Evolutionary conservation across 2,797 vertebrate genomes (phyloP).

Genomic region (Phoxinus dragarum): DNA sequence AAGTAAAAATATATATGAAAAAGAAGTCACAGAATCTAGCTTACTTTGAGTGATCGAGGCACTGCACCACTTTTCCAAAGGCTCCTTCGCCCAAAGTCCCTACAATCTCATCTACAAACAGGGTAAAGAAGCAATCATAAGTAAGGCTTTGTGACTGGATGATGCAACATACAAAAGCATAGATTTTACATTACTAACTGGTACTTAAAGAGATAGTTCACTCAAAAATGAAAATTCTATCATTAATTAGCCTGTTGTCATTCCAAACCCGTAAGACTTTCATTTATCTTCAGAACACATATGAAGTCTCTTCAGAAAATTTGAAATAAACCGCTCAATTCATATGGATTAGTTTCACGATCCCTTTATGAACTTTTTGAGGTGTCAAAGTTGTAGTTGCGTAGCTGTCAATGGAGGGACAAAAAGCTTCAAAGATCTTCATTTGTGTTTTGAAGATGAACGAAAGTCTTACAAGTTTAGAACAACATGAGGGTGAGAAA

Average conservation of each 20-base stretch:
- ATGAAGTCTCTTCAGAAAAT: too few species aligned
- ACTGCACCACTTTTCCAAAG: conserved; percentile 98
- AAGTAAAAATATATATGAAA: not conserved
- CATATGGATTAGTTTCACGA: not conserved
- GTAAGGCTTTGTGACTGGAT: not conserved
- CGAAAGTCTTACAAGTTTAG: too few species aligned
- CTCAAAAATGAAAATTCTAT: too few species aligned
- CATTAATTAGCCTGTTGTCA: too few species aligned
- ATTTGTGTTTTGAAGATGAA: too few species aligned
- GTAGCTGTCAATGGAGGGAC: too few species aligned
- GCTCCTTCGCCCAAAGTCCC: conserved; percentile 96
- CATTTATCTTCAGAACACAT: too few species aligned
- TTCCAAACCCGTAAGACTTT: too few species aligned
- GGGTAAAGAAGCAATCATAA: conserved; percentile 36
- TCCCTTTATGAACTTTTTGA: too few species aligned
- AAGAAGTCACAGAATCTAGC: conserved; percentile 50
- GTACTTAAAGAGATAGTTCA: not conserved
- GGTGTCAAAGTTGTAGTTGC: too few species aligned
- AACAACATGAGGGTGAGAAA: too few species aligned
- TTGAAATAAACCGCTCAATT: not conserved
- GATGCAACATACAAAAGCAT: not conserved
- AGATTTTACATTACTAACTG: conserved; percentile 14
- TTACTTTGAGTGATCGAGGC: conserved; percentile 93
- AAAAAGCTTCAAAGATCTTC: too few species aligned
- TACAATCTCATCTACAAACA: conserved; percentile 94